Evolutionary conservation across 2,113 vertebrate genomes (phyloP), one percentile per base, ranked within the genome.

Genomic region (Gnathonemus echidnorhynchus): DNA sequence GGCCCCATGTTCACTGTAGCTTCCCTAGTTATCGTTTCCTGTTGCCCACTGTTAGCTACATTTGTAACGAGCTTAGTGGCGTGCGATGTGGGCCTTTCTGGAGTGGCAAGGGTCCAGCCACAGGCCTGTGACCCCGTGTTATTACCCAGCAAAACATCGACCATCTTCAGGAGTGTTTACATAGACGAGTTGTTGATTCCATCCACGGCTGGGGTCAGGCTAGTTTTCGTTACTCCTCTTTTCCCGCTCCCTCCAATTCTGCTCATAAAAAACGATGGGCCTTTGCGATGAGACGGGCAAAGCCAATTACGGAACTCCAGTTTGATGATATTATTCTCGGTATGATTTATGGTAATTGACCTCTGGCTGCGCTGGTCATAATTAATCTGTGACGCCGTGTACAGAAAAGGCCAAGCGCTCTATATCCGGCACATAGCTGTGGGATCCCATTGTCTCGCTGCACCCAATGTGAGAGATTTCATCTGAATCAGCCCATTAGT

Each of bases 311-410:
- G 53, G 90, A 92, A 88, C 88, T 89, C 80, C 77, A 90, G 91
- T 92, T 91, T 92, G 92, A 92, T 94, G 92, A 92, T 94, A 92
- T 94, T 93, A 92, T 92, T 91, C 90, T 90, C 90, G 17, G 49
- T 91, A 91, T 92, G 93, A 94, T 94, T 94, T 93, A 93, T 93
- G 93, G 91, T 92, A 93, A 93, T 93, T 93, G 92, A 93, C 93
- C 93, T 89, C 90, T 91, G 48, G 91, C 92, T 92, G 89, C 83
- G 90, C 90, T 92, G 90, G 90, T 92, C 92, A 94, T 94, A 93
- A 94, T 94, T 92, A 92, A 94, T 93, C 92, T 93, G 92, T 90
- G 88, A 91, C 58, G 50, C 91, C 91, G 91, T 90, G 89, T 91
- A 77, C 89, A 88, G 92, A 92, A 93, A 93, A 93, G 93, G 92